phyloP scores from a whole-genome alignment of 2,888 invertebrate genomes.

The Eupithecia insigniata region DNA sequence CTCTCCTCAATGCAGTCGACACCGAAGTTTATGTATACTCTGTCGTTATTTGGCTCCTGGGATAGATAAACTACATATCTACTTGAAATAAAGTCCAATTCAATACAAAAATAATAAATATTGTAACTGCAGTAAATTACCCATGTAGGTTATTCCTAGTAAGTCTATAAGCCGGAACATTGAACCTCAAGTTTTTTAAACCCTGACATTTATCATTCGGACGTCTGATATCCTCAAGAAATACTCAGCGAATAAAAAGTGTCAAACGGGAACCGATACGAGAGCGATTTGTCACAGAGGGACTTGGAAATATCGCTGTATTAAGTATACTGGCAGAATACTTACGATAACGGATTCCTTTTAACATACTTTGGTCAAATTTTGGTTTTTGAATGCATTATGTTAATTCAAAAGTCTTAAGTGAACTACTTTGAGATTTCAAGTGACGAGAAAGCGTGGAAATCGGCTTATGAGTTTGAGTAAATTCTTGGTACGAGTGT shows the following conservation, averaged over 20 bases:
- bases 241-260: constrained; percentile 57
- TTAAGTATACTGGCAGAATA: constrained; percentile 31
- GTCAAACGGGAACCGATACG: constrained; percentile 57
- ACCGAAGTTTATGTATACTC: constrained; percentile 36
- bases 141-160: neutral
- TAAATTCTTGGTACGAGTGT: constrained; percentile 27
- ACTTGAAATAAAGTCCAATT: neutral
- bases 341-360: constrained; percentile 31
- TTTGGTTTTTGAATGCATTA: constrained; percentile 31
- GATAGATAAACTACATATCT: neutral
- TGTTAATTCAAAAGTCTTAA: constrained; percentile 30
- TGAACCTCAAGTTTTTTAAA: constrained; percentile 31
- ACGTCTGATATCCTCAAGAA: constrained; percentile 46
- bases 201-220: constrained; percentile 52
- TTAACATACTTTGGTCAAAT: constrained; percentile 28
- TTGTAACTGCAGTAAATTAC: neutral
- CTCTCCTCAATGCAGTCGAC: constrained; percentile 40
- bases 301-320: constrained; percentile 50
- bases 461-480: constrained; percentile 29
- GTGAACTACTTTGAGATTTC: constrained; percentile 31
- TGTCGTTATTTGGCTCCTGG: constrained; percentile 27
- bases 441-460: constrained; percentile 37
- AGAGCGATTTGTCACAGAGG: constrained; percentile 59
- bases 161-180: constrained; percentile 14
- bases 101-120: neutral